Percentiles rank a stretch among this genome's conserved stretches.
Evolutionary conservation across 2,113 vertebrate species (phyloP).

Genomic region (Phyllostomus hastatus): DNA sequence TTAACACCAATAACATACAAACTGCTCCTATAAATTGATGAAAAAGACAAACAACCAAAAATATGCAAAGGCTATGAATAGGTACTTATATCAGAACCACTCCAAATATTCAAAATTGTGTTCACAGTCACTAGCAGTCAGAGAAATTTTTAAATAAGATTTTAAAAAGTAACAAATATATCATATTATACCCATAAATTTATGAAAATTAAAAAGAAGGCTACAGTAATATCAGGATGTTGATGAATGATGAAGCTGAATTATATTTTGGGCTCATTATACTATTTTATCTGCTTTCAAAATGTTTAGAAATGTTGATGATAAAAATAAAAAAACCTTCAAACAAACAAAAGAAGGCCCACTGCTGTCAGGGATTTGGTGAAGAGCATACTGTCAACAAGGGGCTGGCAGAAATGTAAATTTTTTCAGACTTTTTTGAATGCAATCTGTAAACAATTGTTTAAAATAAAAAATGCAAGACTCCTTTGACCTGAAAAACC

Average conservation of each 20-base stretch:
- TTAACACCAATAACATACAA: background rate
- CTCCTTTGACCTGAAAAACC: background rate
- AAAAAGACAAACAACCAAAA: constrained; percentile 26
- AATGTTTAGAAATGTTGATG: background rate
- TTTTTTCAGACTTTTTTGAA: background rate
- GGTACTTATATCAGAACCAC: background rate
- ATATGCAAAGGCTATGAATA: constrained; percentile 4
- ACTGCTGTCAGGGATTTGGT: background rate
- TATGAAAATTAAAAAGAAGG: constrained; percentile 2
- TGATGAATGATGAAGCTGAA: background rate
- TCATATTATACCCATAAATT: constrained; percentile 37
- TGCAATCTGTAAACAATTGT: background rate
- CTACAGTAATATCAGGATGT: background rate
- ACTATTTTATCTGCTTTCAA: background rate
- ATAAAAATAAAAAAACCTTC: background rate
- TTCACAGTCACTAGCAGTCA: constrained; percentile 25
- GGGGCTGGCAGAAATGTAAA: background rate
- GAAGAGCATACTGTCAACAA: background rate
- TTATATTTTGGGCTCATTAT: background rate
- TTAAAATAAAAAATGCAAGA: background rate
- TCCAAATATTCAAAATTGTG: constrained; percentile 4
- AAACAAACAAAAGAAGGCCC: background rate
- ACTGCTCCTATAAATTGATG: background rate
- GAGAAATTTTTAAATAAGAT: constrained; percentile 30
- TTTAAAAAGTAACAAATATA: constrained; percentile 1